Evolutionary conservation across 2,113 vertebrate genomes (phyloP), one percentile per base, ranked within the genome.

Genomic region (Tricholaema leucomelas): DNA sequence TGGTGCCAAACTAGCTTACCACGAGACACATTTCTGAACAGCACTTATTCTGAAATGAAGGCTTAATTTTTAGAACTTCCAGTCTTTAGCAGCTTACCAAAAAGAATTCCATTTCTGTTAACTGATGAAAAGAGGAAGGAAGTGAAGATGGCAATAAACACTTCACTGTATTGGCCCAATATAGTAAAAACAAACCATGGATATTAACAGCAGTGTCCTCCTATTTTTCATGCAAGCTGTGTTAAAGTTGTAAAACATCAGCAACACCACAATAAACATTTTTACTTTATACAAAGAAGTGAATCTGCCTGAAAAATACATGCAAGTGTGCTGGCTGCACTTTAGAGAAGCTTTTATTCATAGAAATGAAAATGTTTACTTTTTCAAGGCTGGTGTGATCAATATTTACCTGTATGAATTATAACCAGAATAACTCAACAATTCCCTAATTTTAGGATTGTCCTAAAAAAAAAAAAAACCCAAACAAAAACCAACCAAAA

Each of bases 261-360:
- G 40, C 65, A 91, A 86, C 58, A 95, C 31, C 66, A 66, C 4
- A 78, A 52, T 78, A 84, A 91, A 91, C 55, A 58, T 80, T 87
- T 93, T 79, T 40, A 84, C 74, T 88, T 90, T 18, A 87, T 71
- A 92, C 77, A 90, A 92, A 90, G 86, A 81, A 90, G 54, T 88
- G 67, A 96, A 73, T 82, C 59, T 93, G 78, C 38, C 84, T 88
- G 81, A 81, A 88, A 94, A 95, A 71, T 93, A 90, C 86, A 80
- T 91, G 88, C 86, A 82, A 85, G 42, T 93, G 74, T 63, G 23
- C 84, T 89, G 87, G 46, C 60, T 87, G 60, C n/a, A 82, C 38
- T 91, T 84, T 66, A 90, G 87, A 88, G 77, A 82, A 33, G 10
- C 27, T 85, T 92, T 73, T 84, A 88, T 76, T 93, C 50, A 85